These are phyloP conservation scores for Poecile atricapillus DNA, from an alignment of 2,113 vertebrate species.

Conservation along the genomic window DNA sequence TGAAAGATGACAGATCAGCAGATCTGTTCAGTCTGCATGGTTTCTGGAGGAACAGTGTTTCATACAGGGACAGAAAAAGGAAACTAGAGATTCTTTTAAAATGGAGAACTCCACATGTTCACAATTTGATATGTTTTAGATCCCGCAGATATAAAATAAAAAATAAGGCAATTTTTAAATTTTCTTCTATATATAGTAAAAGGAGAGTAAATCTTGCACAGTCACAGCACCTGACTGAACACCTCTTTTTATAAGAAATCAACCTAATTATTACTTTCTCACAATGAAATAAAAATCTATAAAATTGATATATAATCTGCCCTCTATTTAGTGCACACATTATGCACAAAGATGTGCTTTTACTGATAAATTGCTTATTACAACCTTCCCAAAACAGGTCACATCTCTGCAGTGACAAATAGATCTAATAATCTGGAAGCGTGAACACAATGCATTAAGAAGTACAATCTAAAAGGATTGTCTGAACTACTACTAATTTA, in stretches of 20 bases:
- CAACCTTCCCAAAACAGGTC: neutral
- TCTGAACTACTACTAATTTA: neutral
- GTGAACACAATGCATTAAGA: neutral
- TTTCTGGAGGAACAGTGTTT: neutral
- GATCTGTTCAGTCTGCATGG: neutral
- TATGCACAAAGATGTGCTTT: neutral
- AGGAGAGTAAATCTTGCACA: neutral
- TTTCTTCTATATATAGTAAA: neutral
- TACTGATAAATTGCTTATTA: neutral
- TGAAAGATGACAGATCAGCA: slow-evolving; percentile 12
- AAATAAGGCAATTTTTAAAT: neutral
- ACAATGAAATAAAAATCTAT: slow-evolving; percentile 4
- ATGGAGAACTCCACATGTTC: neutral
- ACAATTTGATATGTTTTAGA: neutral
- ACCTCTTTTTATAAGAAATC: neutral
- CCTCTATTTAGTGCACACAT: neutral
- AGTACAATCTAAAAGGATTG: neutral
- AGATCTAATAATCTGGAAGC: neutral
- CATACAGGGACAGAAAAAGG: neutral
- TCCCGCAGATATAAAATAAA: neutral
- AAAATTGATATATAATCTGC: neutral
- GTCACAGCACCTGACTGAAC: neutral
- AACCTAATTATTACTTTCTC: neutral
- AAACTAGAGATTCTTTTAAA: neutral
- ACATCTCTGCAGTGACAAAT: neutral